A percentile compares a stretch with the other conserved stretches of the same genome.
phyloP scores from a whole-genome alignment of 2,888 invertebrate species.

The Idaea dimidiata region DNA sequence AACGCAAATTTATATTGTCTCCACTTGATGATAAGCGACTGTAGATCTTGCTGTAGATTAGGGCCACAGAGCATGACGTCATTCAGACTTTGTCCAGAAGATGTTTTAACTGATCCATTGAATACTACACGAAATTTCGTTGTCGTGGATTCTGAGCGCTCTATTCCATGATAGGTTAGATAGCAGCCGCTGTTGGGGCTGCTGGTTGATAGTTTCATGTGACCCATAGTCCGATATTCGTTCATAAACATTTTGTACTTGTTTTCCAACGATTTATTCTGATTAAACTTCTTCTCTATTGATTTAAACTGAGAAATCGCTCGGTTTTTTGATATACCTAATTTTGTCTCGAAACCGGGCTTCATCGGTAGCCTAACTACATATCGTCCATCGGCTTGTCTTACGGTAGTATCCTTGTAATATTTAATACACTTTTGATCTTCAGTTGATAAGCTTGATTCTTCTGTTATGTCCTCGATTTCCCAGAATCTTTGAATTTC shows the following conservation, averaged over 20 bases:
- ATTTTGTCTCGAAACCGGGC: neutral
- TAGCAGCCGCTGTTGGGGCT: conserved; percentile 4
- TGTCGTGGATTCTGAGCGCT: conserved; percentile 21
- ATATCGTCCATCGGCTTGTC: neutral
- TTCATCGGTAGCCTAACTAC: neutral
- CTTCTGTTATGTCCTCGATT: conserved; percentile 8
- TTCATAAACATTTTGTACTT: neutral
- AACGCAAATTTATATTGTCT: conserved; percentile 24
- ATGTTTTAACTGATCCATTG: conserved; percentile 27
- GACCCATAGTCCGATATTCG: neutral
- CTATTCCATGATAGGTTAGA: conserved; percentile 26
- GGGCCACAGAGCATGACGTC: conserved; percentile 28
- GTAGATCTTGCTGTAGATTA: conserved; percentile 22
- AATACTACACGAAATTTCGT: conserved; percentile 28
- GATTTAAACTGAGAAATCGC: neutral
- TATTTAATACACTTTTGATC: neutral
- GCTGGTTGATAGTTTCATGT: neutral
- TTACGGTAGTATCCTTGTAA: neutral
- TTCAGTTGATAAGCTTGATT: neutral
- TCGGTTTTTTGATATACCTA: neutral
- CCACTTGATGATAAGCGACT: conserved; percentile 21
- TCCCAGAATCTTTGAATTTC: conserved; percentile 9
- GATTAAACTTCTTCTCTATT: neutral
- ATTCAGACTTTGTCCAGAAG: conserved; percentile 24
- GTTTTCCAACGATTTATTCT: neutral